Percentiles rank a stretch among this genome's conserved stretches.
Conservation (phyloP, 2,888 invertebrate genomes). For the Sylvicola cinctus region DNA sequence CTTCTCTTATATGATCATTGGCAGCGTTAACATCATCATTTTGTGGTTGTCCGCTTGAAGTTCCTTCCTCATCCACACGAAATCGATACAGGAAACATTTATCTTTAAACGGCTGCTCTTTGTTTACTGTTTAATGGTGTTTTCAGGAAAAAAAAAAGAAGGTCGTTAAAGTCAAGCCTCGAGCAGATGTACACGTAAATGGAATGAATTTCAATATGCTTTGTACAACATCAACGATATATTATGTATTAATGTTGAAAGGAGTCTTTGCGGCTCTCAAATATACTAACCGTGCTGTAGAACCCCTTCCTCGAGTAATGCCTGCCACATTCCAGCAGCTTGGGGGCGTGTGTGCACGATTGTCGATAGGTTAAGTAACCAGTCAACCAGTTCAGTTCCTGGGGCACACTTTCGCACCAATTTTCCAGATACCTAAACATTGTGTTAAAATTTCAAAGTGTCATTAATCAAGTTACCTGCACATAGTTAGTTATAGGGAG, state of each 20-base stretch:
- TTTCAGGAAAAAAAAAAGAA: too few relatives aligned
- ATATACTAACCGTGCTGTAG: conserved; percentile 43
- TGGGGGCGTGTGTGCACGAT: conserved; percentile 42
- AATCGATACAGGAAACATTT: conserved; percentile 67
- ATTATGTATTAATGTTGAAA: too few relatives aligned
- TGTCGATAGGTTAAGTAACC: conserved; percentile 44
- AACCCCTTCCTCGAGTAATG: conserved; percentile 57
- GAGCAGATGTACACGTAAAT: too few relatives aligned
- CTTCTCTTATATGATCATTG: conserved; percentile 47
- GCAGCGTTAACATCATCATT: conserved; percentile 39
- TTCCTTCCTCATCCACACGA: conserved; percentile 47
- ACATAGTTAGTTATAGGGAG: too few relatives aligned
- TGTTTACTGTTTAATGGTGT: conserved; percentile 33
- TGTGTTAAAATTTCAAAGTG: conserved; percentile 18
- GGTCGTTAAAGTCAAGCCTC: too few relatives aligned
- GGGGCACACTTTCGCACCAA: conserved; percentile 48
- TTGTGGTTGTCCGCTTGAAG: conserved; percentile 27
- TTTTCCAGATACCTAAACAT: conserved; percentile 30
- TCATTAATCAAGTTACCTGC: not conserved
- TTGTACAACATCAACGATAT: too few relatives aligned
- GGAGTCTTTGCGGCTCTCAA: not conserved
- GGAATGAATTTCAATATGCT: too few relatives aligned
- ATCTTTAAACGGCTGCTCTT: conserved; percentile 64
- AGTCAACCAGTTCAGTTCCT: conserved; percentile 63
- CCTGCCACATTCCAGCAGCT: conserved; percentile 69